Percentiles rank a stretch among this genome's conserved stretches.
Conservation (phyloP, 1,140 invertebrate genomes). For the Luehdorfia chinensis region DNA sequence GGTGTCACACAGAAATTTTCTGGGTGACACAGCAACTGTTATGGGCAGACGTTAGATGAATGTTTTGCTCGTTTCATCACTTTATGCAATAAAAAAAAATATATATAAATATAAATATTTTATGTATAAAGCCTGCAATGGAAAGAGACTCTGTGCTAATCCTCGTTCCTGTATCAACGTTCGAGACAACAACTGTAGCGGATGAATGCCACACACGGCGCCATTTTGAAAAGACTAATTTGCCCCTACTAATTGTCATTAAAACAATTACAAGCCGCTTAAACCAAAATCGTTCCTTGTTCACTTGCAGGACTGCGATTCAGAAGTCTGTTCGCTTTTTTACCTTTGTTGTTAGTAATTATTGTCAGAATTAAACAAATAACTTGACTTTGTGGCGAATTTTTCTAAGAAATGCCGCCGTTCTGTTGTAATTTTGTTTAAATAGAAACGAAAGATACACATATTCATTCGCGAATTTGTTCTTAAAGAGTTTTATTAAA, state of each 20-base stretch:
- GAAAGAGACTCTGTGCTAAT: no score
- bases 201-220: slow-evolving; percentile 34
- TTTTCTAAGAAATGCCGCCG: slow-evolving; percentile 10
- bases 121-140: no score
- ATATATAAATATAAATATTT: no score
- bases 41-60: no score
- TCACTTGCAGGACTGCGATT: slow-evolving; percentile 25
- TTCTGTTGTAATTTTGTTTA: slow-evolving; percentile 3
- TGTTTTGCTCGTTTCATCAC: no score
- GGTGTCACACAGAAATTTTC: no score
- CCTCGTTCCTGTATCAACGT: not conserved
- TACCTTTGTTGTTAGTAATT: slow-evolving; percentile 16
- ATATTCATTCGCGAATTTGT: not conserved
- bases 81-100: no score
- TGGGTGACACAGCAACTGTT: no score
- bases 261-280: slow-evolving; percentile 30
- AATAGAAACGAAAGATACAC: slow-evolving; percentile 5
- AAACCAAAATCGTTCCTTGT: slow-evolving; percentile 24
- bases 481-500: no score
- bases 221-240: slow-evolving; percentile 28
- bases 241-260: slow-evolving; percentile 30
- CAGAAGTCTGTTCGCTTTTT: slow-evolving; percentile 17
- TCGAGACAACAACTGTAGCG: slow-evolving; percentile 1
- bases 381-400: slow-evolving; percentile 4
- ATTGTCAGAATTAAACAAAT: slow-evolving; percentile 12